A percentile compares a stretch with the other conserved stretches of the same genome.
phyloP scores from a whole-genome alignment of 2,888 invertebrate genomes.

The Amaurobius ferox region DNA sequence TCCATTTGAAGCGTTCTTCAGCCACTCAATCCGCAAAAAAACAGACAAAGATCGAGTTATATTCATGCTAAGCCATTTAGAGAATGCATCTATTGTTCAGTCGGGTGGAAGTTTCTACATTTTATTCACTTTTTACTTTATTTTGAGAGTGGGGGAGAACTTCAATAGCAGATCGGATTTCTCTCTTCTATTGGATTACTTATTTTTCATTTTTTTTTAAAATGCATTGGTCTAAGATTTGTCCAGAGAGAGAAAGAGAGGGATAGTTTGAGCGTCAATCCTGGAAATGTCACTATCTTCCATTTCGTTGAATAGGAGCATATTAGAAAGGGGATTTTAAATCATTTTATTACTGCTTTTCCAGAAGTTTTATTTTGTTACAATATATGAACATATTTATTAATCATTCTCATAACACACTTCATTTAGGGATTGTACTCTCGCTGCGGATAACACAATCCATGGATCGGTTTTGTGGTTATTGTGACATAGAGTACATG shows the following conservation, averaged over 20 bases:
- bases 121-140: background rate
- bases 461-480: too few relatives aligned
- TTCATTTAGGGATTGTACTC: too few relatives aligned
- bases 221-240: constrained; percentile 52
- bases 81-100: constrained; percentile 67
- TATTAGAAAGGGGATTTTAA: constrained; percentile 43
- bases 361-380: too few relatives aligned
- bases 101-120: constrained; percentile 50
- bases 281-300: constrained; percentile 65
- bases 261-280: constrained; percentile 63
- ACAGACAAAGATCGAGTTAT: background rate
- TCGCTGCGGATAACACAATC: too few relatives aligned
- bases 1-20: background rate
- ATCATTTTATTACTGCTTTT: too few relatives aligned
- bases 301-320: constrained; percentile 67
- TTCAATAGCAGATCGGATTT: constrained; percentile 58
- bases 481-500: too few relatives aligned
- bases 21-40: background rate
- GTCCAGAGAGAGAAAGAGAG: constrained; percentile 3
- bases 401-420: too few relatives aligned
- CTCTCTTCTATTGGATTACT: constrained; percentile 7
- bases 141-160: constrained; percentile 12
- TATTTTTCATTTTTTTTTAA: constrained; percentile 30
- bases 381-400: too few relatives aligned
- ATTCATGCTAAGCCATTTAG: constrained; percentile 59